A percentile compares a stretch with the other conserved stretches of the same genome.
phyloP scores from a whole-genome alignment of 2,888 invertebrate species.

The Syrista parreyssii region DNA sequence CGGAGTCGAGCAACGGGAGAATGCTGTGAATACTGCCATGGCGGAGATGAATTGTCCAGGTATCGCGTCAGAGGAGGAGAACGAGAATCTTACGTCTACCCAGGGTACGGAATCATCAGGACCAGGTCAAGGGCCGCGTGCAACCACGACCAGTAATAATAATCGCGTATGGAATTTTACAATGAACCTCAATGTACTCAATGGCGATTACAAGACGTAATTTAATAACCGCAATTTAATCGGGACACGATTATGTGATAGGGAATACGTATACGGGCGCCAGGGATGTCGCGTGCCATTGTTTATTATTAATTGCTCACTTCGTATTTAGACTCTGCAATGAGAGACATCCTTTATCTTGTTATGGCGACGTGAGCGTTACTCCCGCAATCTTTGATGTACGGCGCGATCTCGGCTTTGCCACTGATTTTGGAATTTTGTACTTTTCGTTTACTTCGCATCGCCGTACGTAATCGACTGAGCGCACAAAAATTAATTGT shows the following conservation, averaged over 20 bases:
- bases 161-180: not conserved
- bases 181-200: not conserved
- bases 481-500: not conserved
- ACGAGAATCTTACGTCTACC: not conserved
- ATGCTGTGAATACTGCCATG: conserved; percentile 36
- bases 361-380: not conserved
- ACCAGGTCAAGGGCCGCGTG: not conserved
- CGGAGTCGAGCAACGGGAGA: conserved; percentile 45
- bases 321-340: not conserved
- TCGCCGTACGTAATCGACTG: not conserved
- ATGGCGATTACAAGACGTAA: not conserved
- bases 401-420: not conserved
- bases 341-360: not conserved
- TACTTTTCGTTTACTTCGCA: not conserved
- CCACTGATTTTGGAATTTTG: not conserved
- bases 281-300: not conserved
- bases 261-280: not conserved
- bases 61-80: not conserved
- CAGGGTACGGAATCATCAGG: not conserved
- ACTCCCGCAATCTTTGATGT: not conserved
- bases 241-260: not conserved
- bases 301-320: not conserved
- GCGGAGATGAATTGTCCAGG: not conserved
- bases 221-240: not conserved
- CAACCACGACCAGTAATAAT: not conserved